Base-by-base conservation (phyloP, 2,888 invertebrate species). In the Liposcelis brunnea region DNA sequence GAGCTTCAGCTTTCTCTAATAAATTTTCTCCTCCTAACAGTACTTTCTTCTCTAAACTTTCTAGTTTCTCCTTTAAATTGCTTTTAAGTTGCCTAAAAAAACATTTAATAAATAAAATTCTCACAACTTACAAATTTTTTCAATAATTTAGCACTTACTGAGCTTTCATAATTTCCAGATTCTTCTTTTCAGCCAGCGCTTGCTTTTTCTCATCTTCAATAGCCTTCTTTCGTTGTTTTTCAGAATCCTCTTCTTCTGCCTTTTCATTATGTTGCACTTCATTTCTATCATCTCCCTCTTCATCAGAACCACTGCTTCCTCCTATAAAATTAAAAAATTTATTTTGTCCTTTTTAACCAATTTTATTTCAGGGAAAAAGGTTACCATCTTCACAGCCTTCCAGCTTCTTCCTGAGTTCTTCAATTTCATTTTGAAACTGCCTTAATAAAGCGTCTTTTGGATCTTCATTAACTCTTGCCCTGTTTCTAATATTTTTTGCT, bases 21-120 rank as follows among this genome's bases (percentile, higher is more conserved):
- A 98, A 71, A 67, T 98, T 98, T 67, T 95, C 97, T 0, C 98
- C 98, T 0, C 98, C 98, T 0, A 97, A 89, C 16, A 98, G 73
- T 46, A 98, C 91, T 63, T 94, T 95, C 52, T 87, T 89, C 61
- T 97, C 93, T 43, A 98, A 72, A 6, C 83, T 81, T 50, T 80
- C 75, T 47, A 98, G 74, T 59, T 94, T 93, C 48, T 84, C 80
- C 48, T 54, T 55, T 32, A 56, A 19, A 21, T 45, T 38, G 51
- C 54, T 49, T 43, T 43, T 15, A 43, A 18, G 40, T 44, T 45
- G 31, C 43, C 21, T 46, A 32, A 42, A 46, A 43, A 48, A 43
- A 21, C 8, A 47, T 40, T 37, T 35, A 45, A 19, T 10, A 33
- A 33, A 42, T 46, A 14, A 38, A n/a, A n/a, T n/a, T n/a, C n/a